Percentiles rank a stretch among this genome's conserved stretches.
Conservation (phyloP, 2,797 vertebrate species). For the Pyrocephalus nanus region DNA sequence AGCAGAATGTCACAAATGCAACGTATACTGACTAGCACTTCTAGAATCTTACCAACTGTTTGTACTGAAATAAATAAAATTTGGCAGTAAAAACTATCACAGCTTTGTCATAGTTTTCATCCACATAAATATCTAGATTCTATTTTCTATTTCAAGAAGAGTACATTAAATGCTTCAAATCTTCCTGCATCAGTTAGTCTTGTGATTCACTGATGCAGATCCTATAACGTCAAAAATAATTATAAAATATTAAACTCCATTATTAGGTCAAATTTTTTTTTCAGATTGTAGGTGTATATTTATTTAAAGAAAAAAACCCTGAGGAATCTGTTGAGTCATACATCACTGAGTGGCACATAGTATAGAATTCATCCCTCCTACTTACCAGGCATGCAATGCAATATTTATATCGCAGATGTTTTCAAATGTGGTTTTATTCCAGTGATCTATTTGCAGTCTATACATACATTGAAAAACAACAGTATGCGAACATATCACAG, state of each 20-base stretch:
- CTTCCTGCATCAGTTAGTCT: neutral
- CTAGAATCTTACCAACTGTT: neutral
- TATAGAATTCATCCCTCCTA: neutral
- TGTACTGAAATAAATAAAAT: neutral
- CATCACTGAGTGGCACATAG: neutral
- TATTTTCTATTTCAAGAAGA: neutral
- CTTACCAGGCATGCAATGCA: neutral
- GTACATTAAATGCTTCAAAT: neutral
- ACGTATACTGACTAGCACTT: neutral
- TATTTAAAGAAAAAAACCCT: constrained; percentile 33
- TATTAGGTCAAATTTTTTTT: neutral
- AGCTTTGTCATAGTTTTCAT: neutral
- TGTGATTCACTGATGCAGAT: neutral
- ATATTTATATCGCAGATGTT: neutral
- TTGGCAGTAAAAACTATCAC: neutral
- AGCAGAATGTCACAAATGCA: neutral
- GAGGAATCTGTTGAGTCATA: neutral
- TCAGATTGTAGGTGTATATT: neutral
- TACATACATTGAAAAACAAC: constrained; percentile 72
- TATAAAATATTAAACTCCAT: neutral
- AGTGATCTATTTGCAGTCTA: constrained; percentile 70
- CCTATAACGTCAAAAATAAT: neutral
- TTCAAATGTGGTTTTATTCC: constrained; percentile 73
- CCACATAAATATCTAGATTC: neutral
- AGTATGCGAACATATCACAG: constrained; percentile 66